phyloP scores from a whole-genome alignment of 2,888 invertebrate genomes.

The Meteorus colon region DNA sequence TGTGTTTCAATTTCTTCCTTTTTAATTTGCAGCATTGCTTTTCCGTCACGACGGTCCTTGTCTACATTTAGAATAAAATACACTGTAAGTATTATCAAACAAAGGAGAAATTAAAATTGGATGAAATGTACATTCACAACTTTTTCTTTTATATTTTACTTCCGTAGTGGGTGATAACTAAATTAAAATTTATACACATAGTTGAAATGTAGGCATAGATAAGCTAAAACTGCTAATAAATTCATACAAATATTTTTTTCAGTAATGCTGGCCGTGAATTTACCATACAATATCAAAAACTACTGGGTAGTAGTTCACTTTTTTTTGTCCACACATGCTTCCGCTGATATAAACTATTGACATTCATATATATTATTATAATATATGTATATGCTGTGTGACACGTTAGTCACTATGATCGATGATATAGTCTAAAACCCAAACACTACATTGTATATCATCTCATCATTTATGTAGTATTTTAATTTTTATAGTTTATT shows the following conservation, averaged over 20 bases:
- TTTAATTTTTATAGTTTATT: conserved; percentile 19
- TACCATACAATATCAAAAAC: conserved; percentile 38
- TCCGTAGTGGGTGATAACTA: neutral
- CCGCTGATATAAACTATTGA: conserved; percentile 9
- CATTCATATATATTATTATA: conserved; percentile 5
- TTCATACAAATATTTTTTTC: conserved; percentile 8
- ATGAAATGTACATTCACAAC: neutral
- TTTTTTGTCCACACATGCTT: conserved; percentile 3
- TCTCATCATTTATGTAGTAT: neutral
- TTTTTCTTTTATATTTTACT: neutral
- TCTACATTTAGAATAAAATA: neutral
- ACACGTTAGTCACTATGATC: neutral
- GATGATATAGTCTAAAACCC: neutral
- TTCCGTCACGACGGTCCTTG: conserved; percentile 6
- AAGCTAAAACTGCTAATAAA: conserved; percentile 2
- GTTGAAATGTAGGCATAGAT: neutral
- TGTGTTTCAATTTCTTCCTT: conserved; percentile 9
- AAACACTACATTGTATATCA: neutral
- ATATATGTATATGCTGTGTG: neutral
- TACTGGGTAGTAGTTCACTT: conserved; percentile 13
- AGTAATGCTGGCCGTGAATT: conserved; percentile 29
- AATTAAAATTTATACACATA: neutral
- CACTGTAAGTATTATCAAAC: neutral
- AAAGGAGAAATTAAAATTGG: neutral
- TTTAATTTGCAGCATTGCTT: neutral